Evolutionary conservation across 2,888 invertebrate genomes (phyloP), one percentile per base, ranked within the genome.

Genomic region (Chymomyza amoena): DNA sequence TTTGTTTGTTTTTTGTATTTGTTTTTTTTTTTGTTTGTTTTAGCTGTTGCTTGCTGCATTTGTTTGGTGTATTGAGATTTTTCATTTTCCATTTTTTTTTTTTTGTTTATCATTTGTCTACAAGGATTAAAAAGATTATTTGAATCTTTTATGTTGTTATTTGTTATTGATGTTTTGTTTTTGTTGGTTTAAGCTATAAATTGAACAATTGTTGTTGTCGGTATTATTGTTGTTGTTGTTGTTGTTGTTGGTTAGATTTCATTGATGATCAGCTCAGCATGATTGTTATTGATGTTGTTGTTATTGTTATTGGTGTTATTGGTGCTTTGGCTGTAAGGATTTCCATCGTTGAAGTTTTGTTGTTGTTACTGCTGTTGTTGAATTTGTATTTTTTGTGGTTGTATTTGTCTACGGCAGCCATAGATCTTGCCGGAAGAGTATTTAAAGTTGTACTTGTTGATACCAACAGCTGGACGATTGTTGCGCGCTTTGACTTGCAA

Each of bases 401-500:
- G 77, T 32, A 74, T 82, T 45, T 76, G 81, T 28, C 84, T 63
- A 10, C 82, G 82, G 69, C 82, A 83, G 51, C 82, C 82, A 54
- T 83, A 83, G 60, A 83, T 83, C 32, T 83, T 84, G 59, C 82
- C 82, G 28, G 82, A 85, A 66, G 82, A 83, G 88, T 83, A 83
- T 83, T 81, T 89, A 73, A 78, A 83, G 72, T 75, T 88, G 70
- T 70, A 82, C 78, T 75, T 89, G 76, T 77, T 88, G 77, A 81
- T 81, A 76, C 87, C 89, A 79, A 80, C 84, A 75, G 78, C 82
- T 81, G 77, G 82, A 80, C 77, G 86, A 84, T 88, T 85, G 74
- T 81, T 89, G 66, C 78, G 85, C 75, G 79, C 88, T 89, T 89
- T 89, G 71, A 90, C 90, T 92, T 92, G 92, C 92, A 94, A 95